Evolutionary conservation across 2,888 invertebrate species (phyloP), one percentile per base, ranked within the genome.

Genomic region (Pyrochroa serraticornis): DNA sequence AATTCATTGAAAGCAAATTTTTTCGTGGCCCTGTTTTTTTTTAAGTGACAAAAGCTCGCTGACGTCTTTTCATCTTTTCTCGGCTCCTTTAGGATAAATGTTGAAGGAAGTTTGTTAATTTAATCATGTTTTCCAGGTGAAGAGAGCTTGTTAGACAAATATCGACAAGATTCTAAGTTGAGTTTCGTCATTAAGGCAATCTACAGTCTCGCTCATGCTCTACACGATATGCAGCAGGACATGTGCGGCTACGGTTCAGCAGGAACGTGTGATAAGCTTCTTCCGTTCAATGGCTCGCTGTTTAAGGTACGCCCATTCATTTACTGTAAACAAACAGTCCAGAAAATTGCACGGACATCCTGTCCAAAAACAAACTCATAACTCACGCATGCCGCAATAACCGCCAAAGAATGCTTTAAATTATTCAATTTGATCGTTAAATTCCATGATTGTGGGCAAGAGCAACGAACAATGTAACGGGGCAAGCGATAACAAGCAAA

Each of bases 181-280:
- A 89, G 88, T 65, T 89, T 91, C 74, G 90, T 92, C 35, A 87
- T 89, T 71, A 91, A 91, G 76, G 89, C 91, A 2, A 85, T 91
- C 64, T 86, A 87, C 79, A 88, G 89, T 2, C 84, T 91, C 78
- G 91, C 90, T 6, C 82, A 87, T 73, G 92, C 88, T 6, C 80
- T 92, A 45, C 87, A 90, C 74, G 83, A 83, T 68, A 88, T 91
- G 88, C 85, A 86, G 62, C 80, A 81, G 66, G 85, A 85, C 60
- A 73, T 86, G 51, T 91, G 90, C 74, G 83, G 88, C 42, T 73
- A 74, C 51, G 77, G 78, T 35, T 74, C 75, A 34, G 66, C 73
- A 1, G 84, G 86, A 10, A 76, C 84, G 35, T 91, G 91, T 76
- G 80, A 84, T 7, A 85, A 84, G 64, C 84, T 91, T 80, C 77